Base-by-base conservation (phyloP, 2,797 vertebrate genomes). In the Rhyacichthys aspro region DNA sequence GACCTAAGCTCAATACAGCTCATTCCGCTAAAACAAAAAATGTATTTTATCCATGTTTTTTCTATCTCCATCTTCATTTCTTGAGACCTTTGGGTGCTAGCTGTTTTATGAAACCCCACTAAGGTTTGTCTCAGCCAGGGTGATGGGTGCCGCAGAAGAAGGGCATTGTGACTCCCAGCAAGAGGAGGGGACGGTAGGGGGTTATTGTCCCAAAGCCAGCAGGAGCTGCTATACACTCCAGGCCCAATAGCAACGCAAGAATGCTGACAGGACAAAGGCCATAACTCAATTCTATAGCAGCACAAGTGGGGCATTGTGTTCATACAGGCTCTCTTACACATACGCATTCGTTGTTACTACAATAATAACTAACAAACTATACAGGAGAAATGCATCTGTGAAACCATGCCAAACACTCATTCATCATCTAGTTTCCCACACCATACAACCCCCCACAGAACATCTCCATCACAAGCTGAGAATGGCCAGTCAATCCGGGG, bases 241-340 rank as follows among this genome's bases (percentile, higher is more conserved):
- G 85, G 89, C 89, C 83, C 80, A 83, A 76, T 15, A 2, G 84
- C 89, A 84, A 85, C 63, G 42, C 82, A 90, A 87, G 89, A 90
- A 90, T 88, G 87, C 86, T 80, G 74, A 70, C 61, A 71, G 85
- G 88, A 88, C 87, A 94, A 94, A 93, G 80, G 79, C 77, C 85
- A 50, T 86, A 90, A 88, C 86, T 87, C 90, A 86, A 88, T 92
- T 91, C 89, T 87, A 90, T 84, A 83, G 76, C 65, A 80, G 55
- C 62, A 88, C 82, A 92, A 92, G 82, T 28, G 53, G 65, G 62
- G 71, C 87, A 88, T 92, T 94, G 90, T 91, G 85, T 89, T 79
- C 79, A 69, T 80, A 80, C 82, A 85, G 72, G 58, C 52, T 39
- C 59, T 57, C 66, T 44, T 53, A 72, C 74, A 84, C 39, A 63